phyloP scores from a whole-genome alignment of 1,140 invertebrate species.

The Drosophila bocqueti region DNA sequence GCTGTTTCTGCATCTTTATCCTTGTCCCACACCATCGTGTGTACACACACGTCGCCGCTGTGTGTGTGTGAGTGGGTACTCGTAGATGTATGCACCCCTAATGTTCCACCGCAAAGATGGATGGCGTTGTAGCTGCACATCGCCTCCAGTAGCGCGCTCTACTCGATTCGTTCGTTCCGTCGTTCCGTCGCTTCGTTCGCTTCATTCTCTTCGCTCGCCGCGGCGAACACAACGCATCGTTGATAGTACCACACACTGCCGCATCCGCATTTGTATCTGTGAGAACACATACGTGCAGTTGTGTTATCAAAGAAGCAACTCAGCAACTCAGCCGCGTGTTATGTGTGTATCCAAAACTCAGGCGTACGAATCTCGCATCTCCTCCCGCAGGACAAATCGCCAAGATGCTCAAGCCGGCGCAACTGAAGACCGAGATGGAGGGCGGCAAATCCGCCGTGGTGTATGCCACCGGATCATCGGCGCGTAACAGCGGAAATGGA shows the following conservation, averaged over 20 bases:
- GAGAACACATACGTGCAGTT: constrained; percentile 25
- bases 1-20: constrained; percentile 37
- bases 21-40: constrained; percentile 35
- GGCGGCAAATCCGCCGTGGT: constrained; percentile 51
- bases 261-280: constrained; percentile 32
- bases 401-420: constrained; percentile 73
- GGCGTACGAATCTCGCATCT: constrained; percentile 15
- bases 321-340: constrained; percentile 22
- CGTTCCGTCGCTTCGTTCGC: constrained; percentile 33
- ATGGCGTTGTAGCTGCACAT: constrained; percentile 31
- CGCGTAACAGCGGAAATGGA: constrained; percentile 51
- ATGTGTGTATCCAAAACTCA: constrained; percentile 37
- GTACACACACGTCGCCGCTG: constrained; percentile 9
- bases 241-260: constrained; percentile 27
- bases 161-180: constrained; percentile 20
- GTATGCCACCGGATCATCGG: constrained; percentile 60
- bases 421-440: constrained; percentile 70
- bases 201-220: constrained; percentile 23
- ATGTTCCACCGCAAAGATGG: constrained; percentile 23
- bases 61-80: constrained; percentile 12
- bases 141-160: constrained; percentile 42
- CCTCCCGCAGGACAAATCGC: constrained; percentile 69
- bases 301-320: constrained; percentile 40
- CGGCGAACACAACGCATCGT: constrained; percentile 26
- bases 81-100: constrained; percentile 46